These are phyloP conservation scores for Caenorhabditis briggsae DNA, from an alignment of 1,140 invertebrate species.

Conservation along the genomic window DNA sequence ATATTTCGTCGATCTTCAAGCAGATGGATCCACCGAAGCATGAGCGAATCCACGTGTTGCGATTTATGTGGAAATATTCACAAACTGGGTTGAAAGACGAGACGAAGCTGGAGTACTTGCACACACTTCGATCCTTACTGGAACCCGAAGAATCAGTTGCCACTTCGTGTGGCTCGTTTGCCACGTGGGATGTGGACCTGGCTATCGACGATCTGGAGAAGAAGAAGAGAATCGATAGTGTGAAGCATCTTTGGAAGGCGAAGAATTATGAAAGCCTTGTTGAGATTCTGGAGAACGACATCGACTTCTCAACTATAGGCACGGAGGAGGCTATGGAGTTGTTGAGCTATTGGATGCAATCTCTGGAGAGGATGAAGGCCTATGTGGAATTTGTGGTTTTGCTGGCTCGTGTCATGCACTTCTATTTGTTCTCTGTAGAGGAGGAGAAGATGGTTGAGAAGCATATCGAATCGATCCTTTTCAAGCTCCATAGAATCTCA, in stretches of 20 bases:
- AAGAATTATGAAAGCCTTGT: conserved; percentile 14
- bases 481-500: neutral
- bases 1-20: neutral
- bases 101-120: neutral
- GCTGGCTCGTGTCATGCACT: neutral
- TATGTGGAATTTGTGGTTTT: neutral
- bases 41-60: neutral
- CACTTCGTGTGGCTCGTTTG: neutral
- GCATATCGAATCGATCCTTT: neutral
- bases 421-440: neutral
- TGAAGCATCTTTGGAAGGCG: conserved; percentile 10
- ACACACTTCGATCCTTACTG: neutral
- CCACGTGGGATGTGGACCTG: conserved; percentile 33
- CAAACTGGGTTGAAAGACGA: conserved; percentile 20
- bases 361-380: conserved; percentile 13
- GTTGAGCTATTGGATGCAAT: conserved; percentile 1
- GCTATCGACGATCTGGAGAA: neutral
- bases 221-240: conserved; percentile 21
- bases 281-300: conserved; percentile 3
- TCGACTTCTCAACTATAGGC: neutral
- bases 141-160: neutral
- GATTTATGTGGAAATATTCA: conserved; percentile 27
- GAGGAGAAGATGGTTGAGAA: neutral
- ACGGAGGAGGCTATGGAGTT: conserved; percentile 16
- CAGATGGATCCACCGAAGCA: neutral